Base-by-base conservation (phyloP, 2,797 vertebrate species). In the Phalanger gymnotis region DNA sequence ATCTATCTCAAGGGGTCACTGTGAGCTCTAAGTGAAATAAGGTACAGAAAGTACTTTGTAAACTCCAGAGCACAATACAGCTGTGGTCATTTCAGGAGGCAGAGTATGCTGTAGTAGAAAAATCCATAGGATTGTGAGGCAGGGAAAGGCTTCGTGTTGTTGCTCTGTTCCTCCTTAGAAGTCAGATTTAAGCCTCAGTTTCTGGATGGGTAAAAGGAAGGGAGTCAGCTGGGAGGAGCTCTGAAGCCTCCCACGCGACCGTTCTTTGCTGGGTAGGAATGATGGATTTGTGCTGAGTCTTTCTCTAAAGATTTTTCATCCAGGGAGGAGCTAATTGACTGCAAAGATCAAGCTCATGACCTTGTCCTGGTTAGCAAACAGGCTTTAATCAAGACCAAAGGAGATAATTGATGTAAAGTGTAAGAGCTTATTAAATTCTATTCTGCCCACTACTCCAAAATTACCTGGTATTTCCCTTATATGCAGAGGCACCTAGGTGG, bases 351-450 rank as follows among this genome's bases (percentile, higher is more conserved):
- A 90, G 91, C 12, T 28, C 51, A 5, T 92, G 25, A 66, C 54
- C 95, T 94, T 40, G 91, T 90, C 92, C 2, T 96, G 47, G 40
- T 95, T 96, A 95, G 90, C 5, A 93, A 90, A 87, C 22, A 87
- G 40, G 73, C 25, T 87, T 28, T 87, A 87, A 87, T 87, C 40
- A 87, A 87, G 73, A 51, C 40, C 73, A 27, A 81, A 47, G 40
- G 22, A 51, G 40, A 28, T 51, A 87, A 87, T 51, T 25, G 27
- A 87, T 28, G 40, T 28, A 51, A 47, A 87, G 40, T 87, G 73
- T n/a, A n/a, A n/a, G n/a, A n/a, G n/a, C n/a, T 87, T 11, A 11
- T 87, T 27, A n/a, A 81, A 81, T 47, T 87, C 66, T 73, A 28
- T 28, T 11, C 11, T 11, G 27, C 9, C 10, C 10, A 87, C 40